Base-by-base conservation (phyloP, 2,113 vertebrate genomes). In the Cranoglanis bouderius region DNA sequence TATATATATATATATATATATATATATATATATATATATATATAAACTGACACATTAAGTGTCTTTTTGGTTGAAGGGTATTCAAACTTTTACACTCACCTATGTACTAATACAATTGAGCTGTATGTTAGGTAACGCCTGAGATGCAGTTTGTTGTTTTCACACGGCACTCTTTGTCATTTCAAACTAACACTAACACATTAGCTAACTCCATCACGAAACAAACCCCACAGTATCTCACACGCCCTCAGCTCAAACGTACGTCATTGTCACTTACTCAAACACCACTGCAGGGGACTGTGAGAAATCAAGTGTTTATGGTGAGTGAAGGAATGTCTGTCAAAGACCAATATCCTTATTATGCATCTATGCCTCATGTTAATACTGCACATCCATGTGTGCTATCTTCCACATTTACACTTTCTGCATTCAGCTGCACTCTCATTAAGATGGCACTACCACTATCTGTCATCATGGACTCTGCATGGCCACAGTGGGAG, bases 231-330 rank as follows among this genome's bases (percentile, higher is more conserved):
- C 83, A 67, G 61, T 13, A 12, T 70, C 46, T 70, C 32, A 85
- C 84, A 82, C 40, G 32, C 81, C 81, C 59, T 74, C 84, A 55
- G 49, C 9, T 61, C 53, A 61, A 46, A 21, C 6, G 19, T 80
- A 49, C 57, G 55, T 86, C 70, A 86, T 75, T n/a, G 8, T 38
- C 85, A 86, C 70, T 43, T 86, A 46, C 72, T 86, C 29, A 35
- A 59, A 35, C 70, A 9, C 13, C 70, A 78, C 51, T 59, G 72
- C 72, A 43, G 53, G 55, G 72, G 26, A 78, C 70, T 61, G 55
- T 43, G 55, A n/a, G 38, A 46, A 21, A 46, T 46, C 35, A 3
- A 57, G 35, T 38, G 32, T 43, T 43, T 43, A 77, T 40, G 21
- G 53, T 43, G n/a, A 53, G 46, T 53, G 49, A 82, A 59, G 10